Evolutionary conservation across 2,797 vertebrate genomes (phyloP).

Genomic region (Allochrocebus solatus): DNA sequence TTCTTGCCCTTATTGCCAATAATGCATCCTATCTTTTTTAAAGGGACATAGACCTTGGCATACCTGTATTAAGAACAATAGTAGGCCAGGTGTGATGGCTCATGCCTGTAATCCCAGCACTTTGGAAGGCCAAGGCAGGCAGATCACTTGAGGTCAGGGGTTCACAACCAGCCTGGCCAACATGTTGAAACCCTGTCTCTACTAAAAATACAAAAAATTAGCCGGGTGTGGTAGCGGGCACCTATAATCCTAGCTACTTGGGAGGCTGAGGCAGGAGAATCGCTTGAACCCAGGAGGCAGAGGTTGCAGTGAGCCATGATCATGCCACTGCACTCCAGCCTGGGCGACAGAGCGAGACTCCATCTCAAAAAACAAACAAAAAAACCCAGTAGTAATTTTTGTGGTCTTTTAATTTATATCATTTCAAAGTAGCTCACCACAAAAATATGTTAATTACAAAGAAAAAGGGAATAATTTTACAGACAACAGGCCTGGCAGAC

Average conservation of each 20-base stretch:
- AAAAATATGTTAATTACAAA: background rate
- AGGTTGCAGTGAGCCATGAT: background rate
- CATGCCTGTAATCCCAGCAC: background rate
- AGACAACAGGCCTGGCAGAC: background rate
- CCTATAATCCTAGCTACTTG: background rate
- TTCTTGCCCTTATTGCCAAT: background rate
- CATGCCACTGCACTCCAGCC: background rate
- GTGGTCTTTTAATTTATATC: background rate
- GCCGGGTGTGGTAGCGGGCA: background rate
- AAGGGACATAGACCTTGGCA: background rate
- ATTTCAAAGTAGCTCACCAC: background rate
- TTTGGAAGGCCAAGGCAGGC: background rate
- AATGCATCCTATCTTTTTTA: background rate
- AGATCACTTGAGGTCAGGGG: background rate
- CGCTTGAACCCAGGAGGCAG: background rate
- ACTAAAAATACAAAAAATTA: background rate
- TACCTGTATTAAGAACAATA: background rate
- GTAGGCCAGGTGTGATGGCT: background rate
- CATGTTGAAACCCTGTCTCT: background rate
- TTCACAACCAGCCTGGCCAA: background rate
- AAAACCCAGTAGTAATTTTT: background rate
- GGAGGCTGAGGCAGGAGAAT: background rate
- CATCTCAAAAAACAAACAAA: background rate
- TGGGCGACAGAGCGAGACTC: background rate
- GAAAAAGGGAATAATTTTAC: background rate